Conservation (phyloP, 2,113 vertebrate species). For the Hippocampus comes region DNA sequence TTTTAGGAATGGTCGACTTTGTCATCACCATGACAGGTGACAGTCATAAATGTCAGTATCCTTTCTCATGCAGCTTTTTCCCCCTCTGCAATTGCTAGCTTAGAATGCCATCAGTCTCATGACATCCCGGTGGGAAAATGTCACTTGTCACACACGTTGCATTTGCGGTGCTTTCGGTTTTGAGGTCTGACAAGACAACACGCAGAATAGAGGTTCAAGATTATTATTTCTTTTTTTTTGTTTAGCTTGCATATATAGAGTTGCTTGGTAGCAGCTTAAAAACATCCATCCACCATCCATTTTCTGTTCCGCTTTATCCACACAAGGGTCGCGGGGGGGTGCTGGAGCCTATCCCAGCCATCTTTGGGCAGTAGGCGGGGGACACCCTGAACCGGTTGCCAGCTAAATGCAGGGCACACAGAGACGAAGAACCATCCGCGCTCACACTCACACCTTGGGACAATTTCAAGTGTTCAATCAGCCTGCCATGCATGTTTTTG, state of each 20-base stretch:
- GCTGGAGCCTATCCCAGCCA: too few relatives aligned
- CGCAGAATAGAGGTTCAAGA: background rate
- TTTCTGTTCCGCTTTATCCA: too few relatives aligned
- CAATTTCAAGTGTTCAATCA: too few relatives aligned
- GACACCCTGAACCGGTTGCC: too few relatives aligned
- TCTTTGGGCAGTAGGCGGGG: too few relatives aligned
- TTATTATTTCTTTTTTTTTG: background rate
- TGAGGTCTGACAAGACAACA: background rate
- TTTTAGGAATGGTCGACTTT: background rate
- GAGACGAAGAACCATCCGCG: too few relatives aligned
- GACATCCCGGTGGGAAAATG: background rate
- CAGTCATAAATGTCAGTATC: background rate
- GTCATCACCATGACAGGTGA: slow-evolving; percentile 2
- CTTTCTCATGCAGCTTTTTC: background rate
- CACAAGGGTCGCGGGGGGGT: too few relatives aligned
- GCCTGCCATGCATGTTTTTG: too few relatives aligned
- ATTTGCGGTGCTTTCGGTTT: background rate
- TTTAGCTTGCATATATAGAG: background rate
- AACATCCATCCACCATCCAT: too few relatives aligned
- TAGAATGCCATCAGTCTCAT: background rate
- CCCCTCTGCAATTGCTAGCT: background rate
- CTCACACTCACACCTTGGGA: too few relatives aligned
- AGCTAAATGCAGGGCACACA: too few relatives aligned
- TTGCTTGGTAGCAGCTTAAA: background rate
- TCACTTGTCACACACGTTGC: background rate